phyloP scores from a whole-genome alignment of 2,797 vertebrate genomes.

The Dicrostonyx torquatus region DNA sequence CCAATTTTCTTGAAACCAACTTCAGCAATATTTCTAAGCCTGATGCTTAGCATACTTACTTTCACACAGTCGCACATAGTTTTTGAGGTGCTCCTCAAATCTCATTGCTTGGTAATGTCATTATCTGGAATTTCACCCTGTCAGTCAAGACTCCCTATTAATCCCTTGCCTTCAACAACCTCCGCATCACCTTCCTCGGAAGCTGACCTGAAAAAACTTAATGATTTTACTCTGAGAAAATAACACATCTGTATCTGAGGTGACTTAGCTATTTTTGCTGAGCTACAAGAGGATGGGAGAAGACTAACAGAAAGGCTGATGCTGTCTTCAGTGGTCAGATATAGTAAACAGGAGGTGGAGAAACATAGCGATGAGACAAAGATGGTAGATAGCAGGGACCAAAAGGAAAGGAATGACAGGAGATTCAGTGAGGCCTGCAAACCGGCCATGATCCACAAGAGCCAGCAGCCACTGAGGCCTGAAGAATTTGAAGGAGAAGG shows the following conservation, averaged over 20 bases:
- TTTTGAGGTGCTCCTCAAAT: slow-evolving; percentile 8
- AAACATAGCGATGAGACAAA: not conserved
- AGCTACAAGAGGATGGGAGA: not conserved
- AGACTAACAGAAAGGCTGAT: not conserved
- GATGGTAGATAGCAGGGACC: fast-evolving
- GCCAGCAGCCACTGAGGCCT: not conserved
- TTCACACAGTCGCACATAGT: not conserved
- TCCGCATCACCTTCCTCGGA: slow-evolving; percentile 28
- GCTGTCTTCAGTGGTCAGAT: not conserved
- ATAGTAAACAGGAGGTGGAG: not conserved
- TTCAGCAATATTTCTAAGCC: not conserved
- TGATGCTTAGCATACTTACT: not conserved
- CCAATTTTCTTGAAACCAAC: slow-evolving; percentile 2
- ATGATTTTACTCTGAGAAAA: slow-evolving; percentile 50
- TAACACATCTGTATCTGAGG: not conserved
- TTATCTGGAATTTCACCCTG: not conserved
- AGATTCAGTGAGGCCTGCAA: not conserved
- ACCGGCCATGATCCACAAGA: not conserved
- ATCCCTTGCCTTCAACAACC: not conserved
- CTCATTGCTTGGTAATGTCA: not conserved
- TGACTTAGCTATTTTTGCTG: not conserved
- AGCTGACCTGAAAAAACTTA: slow-evolving; percentile 52
- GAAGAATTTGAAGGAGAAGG: slow-evolving; percentile 63
- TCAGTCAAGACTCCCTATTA: not conserved
- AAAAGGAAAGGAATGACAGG: not conserved